Evolutionary conservation across 2,888 invertebrate species (phyloP), one percentile per base, ranked within the genome.

Genomic region (Agapostemon virescens): DNA sequence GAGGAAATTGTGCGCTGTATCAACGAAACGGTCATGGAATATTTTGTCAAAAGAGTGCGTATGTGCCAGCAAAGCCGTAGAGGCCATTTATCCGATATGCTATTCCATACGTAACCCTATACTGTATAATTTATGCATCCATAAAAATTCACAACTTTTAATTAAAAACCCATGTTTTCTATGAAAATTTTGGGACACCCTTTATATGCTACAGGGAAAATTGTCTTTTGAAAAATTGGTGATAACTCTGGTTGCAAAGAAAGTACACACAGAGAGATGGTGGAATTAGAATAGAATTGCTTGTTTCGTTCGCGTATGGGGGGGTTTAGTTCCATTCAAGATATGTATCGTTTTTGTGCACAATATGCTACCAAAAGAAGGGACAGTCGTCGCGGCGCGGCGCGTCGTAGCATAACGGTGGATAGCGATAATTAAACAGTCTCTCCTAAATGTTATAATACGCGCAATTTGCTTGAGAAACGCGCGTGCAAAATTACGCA

Each of bases 381-480:
- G 72, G 61, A n/a, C 73, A 64, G 71, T 38, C 33, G 74, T 3
- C 23, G 52, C 13, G 15, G 55, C 15, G 26, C 1, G 26, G 26
- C 23, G 55, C 26, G 26, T 55, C 55, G 55, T 30, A 55, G 36
- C 26, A 2, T 17, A 72, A 3, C 15, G 3, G 69, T 26, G 38
- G 61, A 66, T 67, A 63, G 74, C 72, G 83, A 85, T 26, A 86
- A 86, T 86, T 86, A 83, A 87, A 85, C 85, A 74, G 77, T 79
- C 81, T 73, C 58, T 74, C 58, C 71, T 79, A 77, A 83, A 79
- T 69, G 67, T 86, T 75, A 77, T 86, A 85, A 83, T 85, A 75
- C 81, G 85, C 73, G 85, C 83, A 85, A 86, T 86, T 86, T 83
- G 74, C 79, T 81, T 83, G 85, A 85, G 87, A 81, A 85, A 86